Evolutionary conservation across 1,140 invertebrate genomes (phyloP), one percentile per base, ranked within the genome.

Genomic region (Holcopasites calliopsidis): DNA sequence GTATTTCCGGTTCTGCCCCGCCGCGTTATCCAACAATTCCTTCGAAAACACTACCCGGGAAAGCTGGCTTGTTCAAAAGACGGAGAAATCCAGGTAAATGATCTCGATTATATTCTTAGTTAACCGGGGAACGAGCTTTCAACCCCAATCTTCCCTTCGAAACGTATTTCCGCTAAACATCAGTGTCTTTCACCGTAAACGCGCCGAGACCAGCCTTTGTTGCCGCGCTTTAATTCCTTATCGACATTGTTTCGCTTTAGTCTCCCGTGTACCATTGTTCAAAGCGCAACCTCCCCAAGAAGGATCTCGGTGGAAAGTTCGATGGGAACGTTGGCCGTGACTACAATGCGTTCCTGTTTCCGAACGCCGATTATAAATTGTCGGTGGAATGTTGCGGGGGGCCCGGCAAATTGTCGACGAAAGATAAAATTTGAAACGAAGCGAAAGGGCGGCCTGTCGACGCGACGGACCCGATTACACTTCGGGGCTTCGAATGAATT

Each of bases 81-180:
- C 55, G 66, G 61, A 65, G 47, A 52, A 60, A 57, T 16, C 40
- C 31, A 28, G 21, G 33, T 74, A 74, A 74, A 55, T 57, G 71
- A 74, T 74, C 62, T 44, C 61, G 65, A 74, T 66, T 74, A 74
- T 65, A 74, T 66, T 66, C 62, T 74, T 66, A 66, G 62, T 66
- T 66, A 74, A 74, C 40, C 28, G 21, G 26, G 21, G 21, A 64
- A 55, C 16, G 28, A 42, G 49, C 35, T 54, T 55, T 40, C 49
- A 18, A 21, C 10, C 21, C 0, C 21, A 6, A n/a, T 21, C 23
- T 40, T 40, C 13, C 8, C 35, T 16, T 16, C 33, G 11, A 62
- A 13, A 18, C 33, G n/a, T 31, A 31, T 28, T 72, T 40, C 4
- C 26, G 47, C 11, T 3, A 11, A 8, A 21, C 11, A 21, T 26